phyloP scores from a whole-genome alignment of 37 sponge, comb jelly and placozoan species.

The Aplysina aerophoba region DNA sequence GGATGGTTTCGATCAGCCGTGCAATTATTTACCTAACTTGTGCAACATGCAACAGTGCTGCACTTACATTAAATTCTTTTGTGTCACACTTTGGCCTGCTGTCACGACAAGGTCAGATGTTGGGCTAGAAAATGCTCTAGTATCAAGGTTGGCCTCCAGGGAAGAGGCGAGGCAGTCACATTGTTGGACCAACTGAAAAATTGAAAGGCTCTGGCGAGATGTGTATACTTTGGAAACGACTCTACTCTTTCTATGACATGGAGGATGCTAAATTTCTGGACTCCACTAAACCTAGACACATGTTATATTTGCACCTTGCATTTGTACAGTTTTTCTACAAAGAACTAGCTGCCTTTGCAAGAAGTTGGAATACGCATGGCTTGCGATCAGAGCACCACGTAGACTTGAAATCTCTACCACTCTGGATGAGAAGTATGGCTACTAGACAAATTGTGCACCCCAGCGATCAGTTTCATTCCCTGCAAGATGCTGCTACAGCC shows the following conservation, averaged over 20 bases:
- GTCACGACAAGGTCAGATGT: conserved; percentile 55
- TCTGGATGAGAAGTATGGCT: not conserved
- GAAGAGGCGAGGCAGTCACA: conserved; percentile 7
- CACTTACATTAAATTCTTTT: conserved; percentile 50
- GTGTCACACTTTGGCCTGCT: conserved; percentile 42
- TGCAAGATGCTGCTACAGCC: too few relatives aligned
- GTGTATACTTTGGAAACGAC: conserved; percentile 43
- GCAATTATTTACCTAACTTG: conserved; percentile 50
- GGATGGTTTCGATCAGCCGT: conserved; percentile 63
- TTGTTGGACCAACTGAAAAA: conserved; percentile 58
- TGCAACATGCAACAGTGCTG: conserved; percentile 51
- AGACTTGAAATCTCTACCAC: conserved; percentile 35
- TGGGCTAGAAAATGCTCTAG: conserved; percentile 53
- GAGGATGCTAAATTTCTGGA: conserved; percentile 37
- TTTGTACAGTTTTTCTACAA: conserved; percentile 41
- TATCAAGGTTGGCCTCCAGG: conserved; percentile 39
- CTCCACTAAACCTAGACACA: conserved; percentile 27
- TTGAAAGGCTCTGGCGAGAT: conserved; percentile 63
- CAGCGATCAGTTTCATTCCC: too few relatives aligned
- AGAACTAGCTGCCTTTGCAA: conserved; percentile 30
- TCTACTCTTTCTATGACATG: conserved; percentile 55
- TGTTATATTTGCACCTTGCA: conserved; percentile 48
- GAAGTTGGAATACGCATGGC: conserved; percentile 59
- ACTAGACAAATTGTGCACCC: too few relatives aligned
- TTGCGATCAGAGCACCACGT: conserved; percentile 49